These are phyloP conservation scores for Drosophila albomicans DNA, from an alignment of 1,140 invertebrate species.

Conservation along the genomic window DNA sequence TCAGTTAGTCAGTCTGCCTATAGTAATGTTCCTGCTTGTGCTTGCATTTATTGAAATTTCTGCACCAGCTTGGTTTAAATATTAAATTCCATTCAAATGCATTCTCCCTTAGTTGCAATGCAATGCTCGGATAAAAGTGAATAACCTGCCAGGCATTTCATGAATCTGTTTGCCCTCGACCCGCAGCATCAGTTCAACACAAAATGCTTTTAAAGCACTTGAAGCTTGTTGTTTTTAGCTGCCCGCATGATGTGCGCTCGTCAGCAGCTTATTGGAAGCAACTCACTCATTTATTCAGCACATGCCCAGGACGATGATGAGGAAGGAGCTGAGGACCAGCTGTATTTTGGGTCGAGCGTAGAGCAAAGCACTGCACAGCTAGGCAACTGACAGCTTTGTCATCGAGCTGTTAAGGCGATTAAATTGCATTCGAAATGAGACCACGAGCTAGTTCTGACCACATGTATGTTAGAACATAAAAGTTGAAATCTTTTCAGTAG, in stretches of 20 bases:
- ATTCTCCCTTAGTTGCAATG: background rate
- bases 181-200: background rate
- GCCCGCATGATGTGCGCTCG: conserved; percentile 48
- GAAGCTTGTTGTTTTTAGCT: background rate
- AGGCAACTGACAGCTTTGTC: conserved; percentile 28
- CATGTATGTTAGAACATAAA: background rate
- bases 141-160: background rate
- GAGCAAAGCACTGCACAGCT: conserved; percentile 4
- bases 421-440: conserved; percentile 47
- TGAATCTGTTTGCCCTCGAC: background rate
- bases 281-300: conserved; percentile 59
- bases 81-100: conserved; percentile 42
- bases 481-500: background rate
- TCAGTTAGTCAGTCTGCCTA: background rate
- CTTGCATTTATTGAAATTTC: conserved; percentile 34
- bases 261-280: conserved; percentile 27
- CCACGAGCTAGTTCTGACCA: background rate
- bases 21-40: conserved; percentile 4
- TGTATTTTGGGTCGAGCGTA: background rate
- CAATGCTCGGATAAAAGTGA: background rate
- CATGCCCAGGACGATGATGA: background rate
- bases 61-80: conserved; percentile 31
- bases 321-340: background rate
- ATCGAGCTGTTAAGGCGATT: conserved; percentile 52
- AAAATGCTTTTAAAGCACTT: background rate